phyloP scores from a whole-genome alignment of 2,888 invertebrate species.

The Mythimna albipuncta region DNA sequence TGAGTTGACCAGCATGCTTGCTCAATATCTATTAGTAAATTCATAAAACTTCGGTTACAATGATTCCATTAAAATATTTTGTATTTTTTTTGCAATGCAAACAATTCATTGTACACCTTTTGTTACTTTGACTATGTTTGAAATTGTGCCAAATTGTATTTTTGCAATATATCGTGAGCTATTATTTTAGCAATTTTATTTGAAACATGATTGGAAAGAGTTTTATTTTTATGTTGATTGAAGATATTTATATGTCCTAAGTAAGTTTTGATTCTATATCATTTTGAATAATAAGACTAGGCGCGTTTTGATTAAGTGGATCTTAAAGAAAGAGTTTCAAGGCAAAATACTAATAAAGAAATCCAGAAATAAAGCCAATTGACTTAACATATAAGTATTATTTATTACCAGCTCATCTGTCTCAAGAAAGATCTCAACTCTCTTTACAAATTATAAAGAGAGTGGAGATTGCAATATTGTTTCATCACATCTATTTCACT shows the following conservation, averaged over 20 bases:
- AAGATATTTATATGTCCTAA: background rate
- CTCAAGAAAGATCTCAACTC: background rate
- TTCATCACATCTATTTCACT: background rate
- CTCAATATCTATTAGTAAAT: background rate
- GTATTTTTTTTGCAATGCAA: conserved; percentile 44
- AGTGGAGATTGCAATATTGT: background rate
- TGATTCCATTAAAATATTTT: conserved; percentile 51
- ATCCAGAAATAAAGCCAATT: background rate
- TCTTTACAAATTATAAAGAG: conserved; percentile 1
- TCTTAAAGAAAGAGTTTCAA: background rate
- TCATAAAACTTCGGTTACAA: conserved; percentile 9
- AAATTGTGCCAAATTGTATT: conserved; percentile 64
- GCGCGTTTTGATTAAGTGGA: background rate
- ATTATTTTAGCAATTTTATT: conserved; percentile 48
- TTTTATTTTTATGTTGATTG: conserved; percentile 1
- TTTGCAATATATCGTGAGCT: conserved; percentile 48
- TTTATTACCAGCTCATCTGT: background rate
- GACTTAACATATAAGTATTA: background rate
- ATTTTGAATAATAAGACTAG: background rate
- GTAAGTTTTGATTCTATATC: background rate
- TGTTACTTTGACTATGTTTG: conserved; percentile 62
- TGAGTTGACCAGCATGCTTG: no score
- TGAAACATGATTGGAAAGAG: conserved; percentile 26
- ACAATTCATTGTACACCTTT: conserved; percentile 55
- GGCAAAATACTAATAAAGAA: background rate